Evolutionary conservation across 2,888 invertebrate species (phyloP).

Genomic region (Aleiodes alternator): DNA sequence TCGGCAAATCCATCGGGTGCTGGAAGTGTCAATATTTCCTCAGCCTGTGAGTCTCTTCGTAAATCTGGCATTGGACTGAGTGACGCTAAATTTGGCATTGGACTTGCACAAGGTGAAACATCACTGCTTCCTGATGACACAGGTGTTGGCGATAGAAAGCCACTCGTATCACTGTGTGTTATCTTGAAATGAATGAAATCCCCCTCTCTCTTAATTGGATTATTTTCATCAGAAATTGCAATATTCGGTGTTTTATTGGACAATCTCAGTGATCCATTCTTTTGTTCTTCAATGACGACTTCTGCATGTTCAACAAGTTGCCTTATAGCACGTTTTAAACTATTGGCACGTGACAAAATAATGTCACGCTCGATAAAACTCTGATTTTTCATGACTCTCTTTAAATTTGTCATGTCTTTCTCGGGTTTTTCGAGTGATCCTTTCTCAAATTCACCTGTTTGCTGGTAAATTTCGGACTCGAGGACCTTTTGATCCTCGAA

Average conservation of each 20-base stretch:
- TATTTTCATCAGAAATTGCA: constrained; percentile 58
- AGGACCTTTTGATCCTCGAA: constrained; percentile 64
- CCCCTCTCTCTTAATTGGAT: constrained; percentile 43
- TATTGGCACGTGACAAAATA: constrained; percentile 83
- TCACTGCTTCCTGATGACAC: constrained; percentile 75
- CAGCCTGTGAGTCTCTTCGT: constrained; percentile 80
- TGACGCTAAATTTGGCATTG: constrained; percentile 78
- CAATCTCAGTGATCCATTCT: constrained; percentile 67
- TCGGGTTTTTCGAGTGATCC: constrained; percentile 77
- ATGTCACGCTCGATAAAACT: constrained; percentile 79
- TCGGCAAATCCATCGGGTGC: constrained; percentile 91
- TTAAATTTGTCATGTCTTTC: constrained; percentile 77
- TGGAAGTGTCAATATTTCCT: constrained; percentile 80
- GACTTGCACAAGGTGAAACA: constrained; percentile 77
- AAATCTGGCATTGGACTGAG: constrained; percentile 83
- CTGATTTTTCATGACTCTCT: constrained; percentile 68
- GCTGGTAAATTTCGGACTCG: constrained; percentile 57
- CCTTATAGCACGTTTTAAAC: constrained; percentile 88
- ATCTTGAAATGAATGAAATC: constrained; percentile 46
- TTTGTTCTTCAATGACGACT: constrained; percentile 81
- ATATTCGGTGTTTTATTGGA: constrained; percentile 64
- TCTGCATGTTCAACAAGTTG: constrained; percentile 89
- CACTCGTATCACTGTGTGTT: constrained; percentile 55
- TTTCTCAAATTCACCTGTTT: constrained; percentile 69
- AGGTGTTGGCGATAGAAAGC: constrained; percentile 71